Evolutionary conservation across 1,140 invertebrate species (phyloP).

Genomic region (Berghia stephanieae): DNA sequence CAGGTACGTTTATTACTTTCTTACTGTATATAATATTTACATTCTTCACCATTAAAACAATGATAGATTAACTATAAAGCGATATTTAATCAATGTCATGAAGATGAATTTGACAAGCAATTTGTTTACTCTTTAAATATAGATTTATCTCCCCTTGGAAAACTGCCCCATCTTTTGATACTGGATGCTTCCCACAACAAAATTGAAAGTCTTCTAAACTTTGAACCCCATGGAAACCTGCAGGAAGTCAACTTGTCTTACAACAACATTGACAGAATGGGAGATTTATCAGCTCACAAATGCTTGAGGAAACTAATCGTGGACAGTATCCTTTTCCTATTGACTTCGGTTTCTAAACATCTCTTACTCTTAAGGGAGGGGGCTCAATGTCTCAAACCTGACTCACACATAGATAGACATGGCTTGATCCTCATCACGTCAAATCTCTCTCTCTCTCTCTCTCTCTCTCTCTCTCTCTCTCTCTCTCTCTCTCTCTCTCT

Average conservation of each 20-base stretch:
- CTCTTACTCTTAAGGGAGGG: too few species aligned
- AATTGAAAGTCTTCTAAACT: conserved; percentile 57
- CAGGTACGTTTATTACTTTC: conserved; percentile 47
- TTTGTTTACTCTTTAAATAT: conserved; percentile 25
- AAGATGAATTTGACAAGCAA: background rate
- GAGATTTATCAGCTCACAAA: conserved; percentile 61
- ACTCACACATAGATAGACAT: too few species aligned
- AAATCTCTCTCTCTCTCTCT: too few species aligned
- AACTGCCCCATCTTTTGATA: conserved; percentile 57
- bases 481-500: too few species aligned
- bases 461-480: too few species aligned
- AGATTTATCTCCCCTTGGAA: conserved; percentile 62
- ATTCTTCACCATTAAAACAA: too few species aligned
- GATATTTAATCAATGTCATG: too few species aligned
- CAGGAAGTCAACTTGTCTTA: conserved; percentile 63
- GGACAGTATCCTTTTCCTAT: conserved; percentile 60
- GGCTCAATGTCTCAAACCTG: too few species aligned
- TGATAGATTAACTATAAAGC: too few species aligned
- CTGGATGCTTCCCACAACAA: conserved; percentile 65
- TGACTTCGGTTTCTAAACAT: background rate
- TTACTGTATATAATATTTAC: background rate
- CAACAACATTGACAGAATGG: conserved; percentile 61
- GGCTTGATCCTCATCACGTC: too few species aligned
- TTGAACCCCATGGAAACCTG: conserved; percentile 60
- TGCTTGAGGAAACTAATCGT: conserved; percentile 57